phyloP scores from a whole-genome alignment of 1,140 invertebrate genomes.

The Scylla paramamosain region DNA sequence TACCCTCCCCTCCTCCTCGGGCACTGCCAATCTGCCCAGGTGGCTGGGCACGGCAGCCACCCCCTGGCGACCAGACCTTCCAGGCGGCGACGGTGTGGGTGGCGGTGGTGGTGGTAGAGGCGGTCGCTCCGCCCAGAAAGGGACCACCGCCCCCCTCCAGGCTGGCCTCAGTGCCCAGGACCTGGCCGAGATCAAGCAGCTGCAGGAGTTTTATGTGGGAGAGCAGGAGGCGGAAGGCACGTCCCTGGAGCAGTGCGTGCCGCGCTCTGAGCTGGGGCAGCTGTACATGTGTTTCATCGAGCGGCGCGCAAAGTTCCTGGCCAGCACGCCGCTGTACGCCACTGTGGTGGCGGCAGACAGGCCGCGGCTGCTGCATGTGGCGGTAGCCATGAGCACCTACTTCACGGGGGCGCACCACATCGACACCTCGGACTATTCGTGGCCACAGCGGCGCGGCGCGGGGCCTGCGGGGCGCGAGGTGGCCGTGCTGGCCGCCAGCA shows the following conservation, averaged over 20 bases:
- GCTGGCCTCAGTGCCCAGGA: neutral
- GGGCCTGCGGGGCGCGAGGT: neutral
- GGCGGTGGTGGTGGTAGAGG: no score
- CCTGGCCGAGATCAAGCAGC: neutral
- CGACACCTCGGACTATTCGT: conserved; percentile 24
- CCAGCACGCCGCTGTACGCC: conserved; percentile 52
- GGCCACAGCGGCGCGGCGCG: neutral
- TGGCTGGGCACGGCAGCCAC: neutral
- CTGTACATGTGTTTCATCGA: conserved; percentile 53
- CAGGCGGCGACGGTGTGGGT: neutral
- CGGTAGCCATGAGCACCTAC: conserved; percentile 70
- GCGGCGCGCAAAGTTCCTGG: conserved; percentile 50
- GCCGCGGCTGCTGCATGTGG: conserved; percentile 42
- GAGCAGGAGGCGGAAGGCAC: neutral
- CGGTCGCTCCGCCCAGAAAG: neutral
- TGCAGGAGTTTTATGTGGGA: neutral
- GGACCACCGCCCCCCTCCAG: neutral
- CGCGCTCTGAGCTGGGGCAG: conserved; percentile 22
- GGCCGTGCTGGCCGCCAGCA: conserved; percentile 16
- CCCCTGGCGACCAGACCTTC: neutral
- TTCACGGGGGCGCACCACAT: conserved; percentile 62
- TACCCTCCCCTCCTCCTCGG: neutral
- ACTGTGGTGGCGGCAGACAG: conserved; percentile 41
- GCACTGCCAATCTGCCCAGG: neutral
- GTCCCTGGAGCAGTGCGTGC: conserved; percentile 2